Percentiles rank a stretch among this genome's conserved stretches.
These are phyloP conservation scores for Steinernema feltiae DNA, from an alignment of 1,140 invertebrate species.

Conservation along the genomic window DNA sequence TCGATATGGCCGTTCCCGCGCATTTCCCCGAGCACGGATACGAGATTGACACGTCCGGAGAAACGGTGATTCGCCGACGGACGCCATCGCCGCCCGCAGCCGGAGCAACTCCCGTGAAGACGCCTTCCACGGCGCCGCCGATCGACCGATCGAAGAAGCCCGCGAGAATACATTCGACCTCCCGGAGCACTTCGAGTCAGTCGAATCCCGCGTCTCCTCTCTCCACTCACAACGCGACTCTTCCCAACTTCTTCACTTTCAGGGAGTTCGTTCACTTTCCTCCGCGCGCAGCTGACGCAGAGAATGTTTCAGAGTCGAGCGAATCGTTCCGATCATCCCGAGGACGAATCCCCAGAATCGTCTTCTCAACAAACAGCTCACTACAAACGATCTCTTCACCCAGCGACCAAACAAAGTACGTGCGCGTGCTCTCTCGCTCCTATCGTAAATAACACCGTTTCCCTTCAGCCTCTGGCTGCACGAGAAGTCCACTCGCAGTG, in stretches of 20 bases:
- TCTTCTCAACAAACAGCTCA: constrained; percentile 3
- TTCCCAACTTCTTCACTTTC: neutral
- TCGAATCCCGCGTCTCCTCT: neutral
- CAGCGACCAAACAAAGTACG: neutral
- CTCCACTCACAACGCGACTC: neutral
- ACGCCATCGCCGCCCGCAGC: neutral
- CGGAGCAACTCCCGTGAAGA: neutral
- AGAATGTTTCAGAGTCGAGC: neutral
- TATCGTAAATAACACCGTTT: no score
- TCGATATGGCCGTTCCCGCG: neutral
- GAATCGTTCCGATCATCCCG: neutral
- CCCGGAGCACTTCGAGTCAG: neutral
- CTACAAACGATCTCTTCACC: neutral
- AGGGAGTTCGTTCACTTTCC: neutral
- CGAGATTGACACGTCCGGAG: constrained; percentile 1
- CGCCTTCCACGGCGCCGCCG: neutral
- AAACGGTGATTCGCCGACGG: neutral
- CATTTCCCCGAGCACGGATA: neutral
- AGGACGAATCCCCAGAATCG: neutral
- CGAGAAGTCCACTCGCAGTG: neutral
- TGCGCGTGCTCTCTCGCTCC: neutral
- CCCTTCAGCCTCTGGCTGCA: neutral
- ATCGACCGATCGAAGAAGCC: neutral
- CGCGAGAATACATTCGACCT: neutral
- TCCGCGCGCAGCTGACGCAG: neutral